Conservation (phyloP, 2,113 vertebrate species). For the Psilopsiagon aurifrons region DNA sequence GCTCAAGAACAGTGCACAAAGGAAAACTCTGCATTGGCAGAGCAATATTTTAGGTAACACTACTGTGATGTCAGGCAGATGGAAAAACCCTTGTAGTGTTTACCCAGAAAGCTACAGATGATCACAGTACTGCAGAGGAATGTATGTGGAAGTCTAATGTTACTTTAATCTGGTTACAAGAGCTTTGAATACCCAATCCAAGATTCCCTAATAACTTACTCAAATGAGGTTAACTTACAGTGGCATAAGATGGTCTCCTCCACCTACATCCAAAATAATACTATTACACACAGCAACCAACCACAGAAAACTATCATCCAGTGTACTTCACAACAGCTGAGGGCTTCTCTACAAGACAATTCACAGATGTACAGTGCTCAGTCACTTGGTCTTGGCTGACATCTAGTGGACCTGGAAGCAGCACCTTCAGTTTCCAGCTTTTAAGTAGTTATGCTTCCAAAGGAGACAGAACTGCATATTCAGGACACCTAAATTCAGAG, state of each 20-base stretch:
- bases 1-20: neutral
- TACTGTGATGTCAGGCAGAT: neutral
- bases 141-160: neutral
- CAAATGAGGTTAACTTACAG: neutral
- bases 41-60: neutral
- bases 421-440: neutral
- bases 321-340: neutral
- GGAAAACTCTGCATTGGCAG: neutral
- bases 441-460: neutral
- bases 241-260: neutral
- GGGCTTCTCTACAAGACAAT: neutral
- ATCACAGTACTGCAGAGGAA: neutral
- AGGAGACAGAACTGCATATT: neutral
- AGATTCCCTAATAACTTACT: neutral
- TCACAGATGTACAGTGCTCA: neutral
- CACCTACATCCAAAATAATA: neutral
- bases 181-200: neutral
- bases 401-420: slow-evolving; percentile 44
- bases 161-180: neutral
- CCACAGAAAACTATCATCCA: neutral
- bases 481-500: neutral
- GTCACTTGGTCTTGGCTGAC: slow-evolving; percentile 47
- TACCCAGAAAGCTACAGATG: neutral
- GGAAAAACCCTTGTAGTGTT: neutral
- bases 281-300: neutral